Conservation (phyloP, 2,888 invertebrate species). For the Abscondita cerata region DNA sequence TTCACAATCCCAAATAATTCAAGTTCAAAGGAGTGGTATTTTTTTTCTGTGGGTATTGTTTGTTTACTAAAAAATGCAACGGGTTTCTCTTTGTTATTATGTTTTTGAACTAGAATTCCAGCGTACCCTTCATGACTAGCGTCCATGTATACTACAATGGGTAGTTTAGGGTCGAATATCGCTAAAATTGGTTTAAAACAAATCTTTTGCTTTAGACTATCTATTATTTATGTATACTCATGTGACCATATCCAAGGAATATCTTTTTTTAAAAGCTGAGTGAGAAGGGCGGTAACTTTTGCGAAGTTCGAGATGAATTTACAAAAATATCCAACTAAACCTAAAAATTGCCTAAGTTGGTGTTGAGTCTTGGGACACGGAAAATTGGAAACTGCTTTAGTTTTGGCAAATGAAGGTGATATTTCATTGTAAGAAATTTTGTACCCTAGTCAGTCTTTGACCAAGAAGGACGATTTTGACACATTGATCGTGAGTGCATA, state of each 20-base stretch:
- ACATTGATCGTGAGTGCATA: slow-evolving; percentile 20
- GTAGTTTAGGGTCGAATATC: slow-evolving; percentile 25
- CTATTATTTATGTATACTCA: background rate
- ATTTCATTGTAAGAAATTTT: background rate
- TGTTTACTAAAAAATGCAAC: slow-evolving; percentile 31
- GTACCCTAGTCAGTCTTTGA: slow-evolving; percentile 7
- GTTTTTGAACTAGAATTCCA: slow-evolving; percentile 33
- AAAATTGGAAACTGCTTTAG: slow-evolving; percentile 23
- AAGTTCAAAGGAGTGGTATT: slow-evolving; percentile 35
- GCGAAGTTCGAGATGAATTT: slow-evolving; percentile 32
- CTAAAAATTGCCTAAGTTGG: slow-evolving; percentile 26
- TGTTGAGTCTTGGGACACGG: slow-evolving; percentile 16
- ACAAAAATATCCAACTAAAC: slow-evolving; percentile 25
- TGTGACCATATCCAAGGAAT: slow-evolving; percentile 7
- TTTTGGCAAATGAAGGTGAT: slow-evolving; percentile 13
- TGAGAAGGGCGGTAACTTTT: slow-evolving; percentile 16
- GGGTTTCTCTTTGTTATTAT: too few species aligned
- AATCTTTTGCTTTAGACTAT: slow-evolving; percentile 8
- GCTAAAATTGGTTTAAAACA: slow-evolving; percentile 22
- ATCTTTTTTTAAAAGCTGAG: slow-evolving; percentile 27
- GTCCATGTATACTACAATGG: slow-evolving; percentile 30
- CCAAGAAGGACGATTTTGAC: slow-evolving; percentile 14
- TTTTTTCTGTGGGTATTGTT: slow-evolving; percentile 27
- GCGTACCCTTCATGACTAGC: slow-evolving; percentile 32
- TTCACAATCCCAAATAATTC: slow-evolving; percentile 31